Percentiles rank a stretch among this genome's conserved stretches.
Evolutionary conservation across 2,888 invertebrate species (phyloP).

Genomic region (Eurytoma adleriae): DNA sequence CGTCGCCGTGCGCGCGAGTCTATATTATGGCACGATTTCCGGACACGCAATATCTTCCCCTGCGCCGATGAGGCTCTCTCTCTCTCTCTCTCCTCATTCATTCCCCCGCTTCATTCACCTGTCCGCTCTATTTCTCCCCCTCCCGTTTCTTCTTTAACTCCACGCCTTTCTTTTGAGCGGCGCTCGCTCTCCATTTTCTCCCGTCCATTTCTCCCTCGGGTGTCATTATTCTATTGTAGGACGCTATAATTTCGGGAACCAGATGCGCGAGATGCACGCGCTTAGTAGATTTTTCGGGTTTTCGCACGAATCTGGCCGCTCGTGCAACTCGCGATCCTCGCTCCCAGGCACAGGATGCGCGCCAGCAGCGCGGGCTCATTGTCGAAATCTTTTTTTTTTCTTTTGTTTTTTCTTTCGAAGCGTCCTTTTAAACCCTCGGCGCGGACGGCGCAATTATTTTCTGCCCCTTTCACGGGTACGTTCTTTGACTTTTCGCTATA

Average conservation of each 20-base stretch:
- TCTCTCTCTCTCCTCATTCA: neutral
- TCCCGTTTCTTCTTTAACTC: neutral
- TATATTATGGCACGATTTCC: slow-evolving; percentile 35
- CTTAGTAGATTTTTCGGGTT: neutral
- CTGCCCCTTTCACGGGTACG: neutral
- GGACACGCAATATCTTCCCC: slow-evolving; percentile 51
- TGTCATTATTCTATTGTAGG: slow-evolving; percentile 26
- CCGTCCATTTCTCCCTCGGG: neutral
- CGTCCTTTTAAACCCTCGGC: too few relatives aligned
- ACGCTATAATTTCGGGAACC: slow-evolving; percentile 33
- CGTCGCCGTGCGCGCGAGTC: too few relatives aligned
- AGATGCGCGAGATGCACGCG: neutral
- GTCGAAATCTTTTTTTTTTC: neutral
- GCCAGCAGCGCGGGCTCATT: neutral
- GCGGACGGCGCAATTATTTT: neutral
- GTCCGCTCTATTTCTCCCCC: neutral
- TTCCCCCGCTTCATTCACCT: neutral
- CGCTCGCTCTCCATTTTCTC: slow-evolving; percentile 13
- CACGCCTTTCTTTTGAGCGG: neutral
- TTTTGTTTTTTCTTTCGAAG: too few relatives aligned
- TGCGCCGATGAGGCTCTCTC: slow-evolving; percentile 14
- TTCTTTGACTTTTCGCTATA: neutral
- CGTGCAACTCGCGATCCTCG: neutral
- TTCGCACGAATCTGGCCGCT: neutral
- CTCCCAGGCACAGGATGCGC: slow-evolving; percentile 10